phyloP scores from a whole-genome alignment of 2,113 vertebrate species.

The Ochotona curzoniae region DNA sequence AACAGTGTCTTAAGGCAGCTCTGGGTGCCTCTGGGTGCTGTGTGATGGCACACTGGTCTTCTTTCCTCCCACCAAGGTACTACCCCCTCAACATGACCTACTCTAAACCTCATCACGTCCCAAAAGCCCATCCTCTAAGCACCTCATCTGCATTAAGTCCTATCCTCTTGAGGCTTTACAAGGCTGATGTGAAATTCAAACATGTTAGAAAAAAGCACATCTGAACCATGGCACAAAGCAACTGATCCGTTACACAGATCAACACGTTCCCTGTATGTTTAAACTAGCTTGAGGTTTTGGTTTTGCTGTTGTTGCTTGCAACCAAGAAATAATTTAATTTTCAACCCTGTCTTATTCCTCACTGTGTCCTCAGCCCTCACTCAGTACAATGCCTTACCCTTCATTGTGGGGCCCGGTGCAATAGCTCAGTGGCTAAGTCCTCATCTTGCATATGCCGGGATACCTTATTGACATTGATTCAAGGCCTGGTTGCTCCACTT shows the following conservation, averaged over 20 bases:
- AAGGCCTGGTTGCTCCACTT: no score
- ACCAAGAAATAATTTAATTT: slow-evolving; percentile 13
- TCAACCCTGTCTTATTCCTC: not conserved
- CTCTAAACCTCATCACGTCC: not conserved
- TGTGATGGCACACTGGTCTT: not conserved
- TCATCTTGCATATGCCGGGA: no score
- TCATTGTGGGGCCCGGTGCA: not conserved
- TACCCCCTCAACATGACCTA: not conserved
- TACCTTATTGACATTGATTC: no score
- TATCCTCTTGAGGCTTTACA: not conserved
- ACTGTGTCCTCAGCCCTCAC: not conserved
- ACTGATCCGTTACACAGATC: not conserved
- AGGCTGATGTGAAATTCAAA: not conserved
- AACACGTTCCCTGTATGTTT: not conserved
- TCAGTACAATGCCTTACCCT: not conserved
- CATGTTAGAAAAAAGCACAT: not conserved
- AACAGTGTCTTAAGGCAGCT: not conserved
- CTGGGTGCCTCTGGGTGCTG: not conserved
- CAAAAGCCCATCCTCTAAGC: not conserved
- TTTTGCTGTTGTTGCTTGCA: not conserved
- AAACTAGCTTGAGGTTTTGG: not conserved
- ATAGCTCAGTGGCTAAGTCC: no score
- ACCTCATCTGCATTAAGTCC: not conserved
- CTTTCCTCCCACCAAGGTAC: not conserved
- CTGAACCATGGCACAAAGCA: not conserved